phyloP scores from a whole-genome alignment of 2,113 vertebrate species.

The Deroptyus accipitrinus region DNA sequence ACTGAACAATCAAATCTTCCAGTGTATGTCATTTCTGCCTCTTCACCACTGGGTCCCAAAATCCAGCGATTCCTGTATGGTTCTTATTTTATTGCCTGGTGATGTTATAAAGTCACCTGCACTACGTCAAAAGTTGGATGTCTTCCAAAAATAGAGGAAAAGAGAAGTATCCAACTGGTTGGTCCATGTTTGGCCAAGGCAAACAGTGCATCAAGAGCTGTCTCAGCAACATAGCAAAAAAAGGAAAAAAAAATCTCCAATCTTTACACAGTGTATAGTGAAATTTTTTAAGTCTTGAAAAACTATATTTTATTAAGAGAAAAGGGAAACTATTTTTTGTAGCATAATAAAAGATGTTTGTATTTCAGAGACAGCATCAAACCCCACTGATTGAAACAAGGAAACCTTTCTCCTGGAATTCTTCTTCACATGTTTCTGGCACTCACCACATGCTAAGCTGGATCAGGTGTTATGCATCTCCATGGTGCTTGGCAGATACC shows the following conservation, averaged over 20 bases:
- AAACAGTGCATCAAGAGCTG: not conserved
- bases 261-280: slow-evolving; percentile 41
- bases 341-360: slow-evolving; percentile 36
- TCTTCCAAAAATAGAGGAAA: slow-evolving; percentile 2
- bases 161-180: not conserved
- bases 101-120: not conserved
- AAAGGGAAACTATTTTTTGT: slow-evolving; percentile 59
- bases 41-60: not conserved
- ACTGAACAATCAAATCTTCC: not conserved
- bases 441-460: not conserved
- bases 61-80: not conserved
- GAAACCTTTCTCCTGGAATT: slow-evolving; percentile 5
- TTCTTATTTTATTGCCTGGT: not conserved
- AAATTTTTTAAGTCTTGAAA: slow-evolving; percentile 29
- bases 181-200: not conserved
- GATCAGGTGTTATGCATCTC: not conserved
- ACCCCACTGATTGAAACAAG: not conserved
- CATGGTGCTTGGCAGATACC: not conserved
- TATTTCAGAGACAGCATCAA: slow-evolving; percentile 45
- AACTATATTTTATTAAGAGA: slow-evolving; percentile 62
- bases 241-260: not conserved
- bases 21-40: not conserved
- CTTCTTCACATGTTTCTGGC: not conserved
- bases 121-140: not conserved
- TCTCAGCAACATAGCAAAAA: slow-evolving; percentile 1